Percentiles rank a stretch among this genome's conserved stretches.
phyloP scores from a whole-genome alignment of 2,888 invertebrate genomes.

The Heliconius hortense region DNA sequence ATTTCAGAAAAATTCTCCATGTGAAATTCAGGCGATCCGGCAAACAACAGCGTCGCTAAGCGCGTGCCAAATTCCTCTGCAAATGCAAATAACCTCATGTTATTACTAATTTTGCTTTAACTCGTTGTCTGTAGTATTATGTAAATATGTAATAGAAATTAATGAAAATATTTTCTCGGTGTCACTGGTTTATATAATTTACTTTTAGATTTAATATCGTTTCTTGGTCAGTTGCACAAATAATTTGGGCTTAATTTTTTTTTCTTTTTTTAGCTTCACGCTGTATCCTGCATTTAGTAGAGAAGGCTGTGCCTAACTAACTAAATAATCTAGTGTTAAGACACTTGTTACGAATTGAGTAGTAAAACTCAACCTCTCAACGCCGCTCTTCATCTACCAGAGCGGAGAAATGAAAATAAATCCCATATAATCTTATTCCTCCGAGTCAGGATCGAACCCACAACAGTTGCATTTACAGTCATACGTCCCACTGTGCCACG shows the following conservation, averaged over 20 bases:
- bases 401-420: neutral
- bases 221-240: no score
- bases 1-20: neutral
- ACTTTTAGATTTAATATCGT: neutral
- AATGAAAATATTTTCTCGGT: neutral
- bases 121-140: conserved; percentile 17
- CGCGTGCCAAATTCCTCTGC: conserved; percentile 15
- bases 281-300: neutral
- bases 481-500: neutral
- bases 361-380: no score
- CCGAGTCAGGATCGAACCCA: neutral
- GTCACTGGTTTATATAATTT: neutral
- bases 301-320: no score
- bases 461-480: neutral
- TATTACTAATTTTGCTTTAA: conserved; percentile 25
- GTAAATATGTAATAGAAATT: conserved; percentile 30
- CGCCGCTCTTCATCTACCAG: no score
- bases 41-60: conserved; percentile 9
- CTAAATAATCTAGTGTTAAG: neutral
- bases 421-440: neutral
- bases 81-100: conserved; percentile 24
- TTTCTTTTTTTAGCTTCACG: neutral
- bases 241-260: neutral
- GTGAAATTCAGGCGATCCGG: conserved; percentile 5
- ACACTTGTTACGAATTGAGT: neutral